phyloP scores from a whole-genome alignment of 2,888 invertebrate genomes.

The Aleiodes testaceus region DNA sequence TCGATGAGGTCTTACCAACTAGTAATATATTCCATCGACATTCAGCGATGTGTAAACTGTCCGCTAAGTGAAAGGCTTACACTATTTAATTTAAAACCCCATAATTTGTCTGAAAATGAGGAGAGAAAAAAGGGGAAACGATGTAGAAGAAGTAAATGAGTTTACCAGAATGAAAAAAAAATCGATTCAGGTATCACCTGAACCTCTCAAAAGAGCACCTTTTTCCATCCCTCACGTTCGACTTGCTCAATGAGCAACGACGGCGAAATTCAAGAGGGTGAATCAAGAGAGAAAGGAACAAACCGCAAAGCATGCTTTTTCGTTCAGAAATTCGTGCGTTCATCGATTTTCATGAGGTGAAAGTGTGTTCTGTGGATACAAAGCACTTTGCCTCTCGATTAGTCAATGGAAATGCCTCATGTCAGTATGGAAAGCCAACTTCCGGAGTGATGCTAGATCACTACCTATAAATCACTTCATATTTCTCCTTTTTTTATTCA shows the following conservation, averaged over 20 bases:
- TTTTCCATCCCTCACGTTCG: constrained; percentile 30
- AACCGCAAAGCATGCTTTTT: constrained; percentile 9
- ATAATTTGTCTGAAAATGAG: not conserved
- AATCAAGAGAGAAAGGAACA: not conserved
- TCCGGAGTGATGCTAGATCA: not conserved
- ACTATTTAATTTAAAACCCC: not conserved
- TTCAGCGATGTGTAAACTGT: constrained; percentile 49
- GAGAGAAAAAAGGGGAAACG: constrained; percentile 9
- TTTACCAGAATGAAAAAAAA: not conserved
- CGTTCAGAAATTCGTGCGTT: constrained; percentile 37
- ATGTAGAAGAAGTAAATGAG: not conserved
- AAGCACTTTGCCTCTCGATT: constrained; percentile 40
- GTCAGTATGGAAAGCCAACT: not conserved
- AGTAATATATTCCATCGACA: constrained; percentile 47
- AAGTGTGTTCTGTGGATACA: constrained; percentile 36
- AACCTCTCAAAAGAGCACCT: constrained; percentile 22
- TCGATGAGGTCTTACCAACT: constrained; percentile 47
- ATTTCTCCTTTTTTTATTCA: not conserved
- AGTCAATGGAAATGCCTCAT: constrained; percentile 40
- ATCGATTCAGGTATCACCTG: constrained; percentile 10
- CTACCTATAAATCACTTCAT: constrained; percentile 7
- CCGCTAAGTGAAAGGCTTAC: constrained; percentile 51
- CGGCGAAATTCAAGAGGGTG: constrained; percentile 40
- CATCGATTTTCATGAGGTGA: constrained; percentile 54
- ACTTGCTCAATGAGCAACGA: constrained; percentile 43